These are phyloP conservation scores for Crioceris asparagi DNA, from an alignment of 2,888 invertebrate genomes.

Conservation along the genomic window DNA sequence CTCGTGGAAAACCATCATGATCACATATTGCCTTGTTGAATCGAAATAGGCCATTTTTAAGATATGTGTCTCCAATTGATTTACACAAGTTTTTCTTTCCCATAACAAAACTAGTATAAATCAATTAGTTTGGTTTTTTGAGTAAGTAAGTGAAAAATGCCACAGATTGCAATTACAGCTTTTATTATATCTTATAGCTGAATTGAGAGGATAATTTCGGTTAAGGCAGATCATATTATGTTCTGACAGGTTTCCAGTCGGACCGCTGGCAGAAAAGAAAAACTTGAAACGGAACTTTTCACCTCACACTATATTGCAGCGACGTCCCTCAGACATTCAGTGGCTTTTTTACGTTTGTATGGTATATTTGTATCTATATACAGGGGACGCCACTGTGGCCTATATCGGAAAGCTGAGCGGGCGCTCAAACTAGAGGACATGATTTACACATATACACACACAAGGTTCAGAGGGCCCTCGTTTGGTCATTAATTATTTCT, in stretches of 20 bases:
- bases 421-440: slow-evolving; percentile 4
- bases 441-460: slow-evolving; percentile 9
- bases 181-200: neutral
- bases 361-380: too few relatives aligned
- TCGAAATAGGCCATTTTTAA: too few relatives aligned
- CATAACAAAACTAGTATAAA: too few relatives aligned
- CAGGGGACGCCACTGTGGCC: slow-evolving; percentile 23
- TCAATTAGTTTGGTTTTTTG: too few relatives aligned
- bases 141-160: too few relatives aligned
- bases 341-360: too few relatives aligned
- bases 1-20: slow-evolving; percentile 8
- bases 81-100: slow-evolving; percentile 1
- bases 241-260: neutral
- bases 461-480: slow-evolving; percentile 30
- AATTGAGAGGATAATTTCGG: neutral
- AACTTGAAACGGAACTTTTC: slow-evolving; percentile 30
- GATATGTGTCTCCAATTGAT: neutral
- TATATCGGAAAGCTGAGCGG: slow-evolving; percentile 14
- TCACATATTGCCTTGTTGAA: neutral
- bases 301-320: slow-evolving; percentile 35
- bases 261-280: neutral
- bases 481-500: slow-evolving; percentile 9
- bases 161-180: too few relatives aligned
- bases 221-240: neutral
- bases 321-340: slow-evolving; percentile 12